Evolutionary conservation across 2,888 invertebrate species (phyloP).

Genomic region (Scaptodrosophila latifasciaeformis): DNA sequence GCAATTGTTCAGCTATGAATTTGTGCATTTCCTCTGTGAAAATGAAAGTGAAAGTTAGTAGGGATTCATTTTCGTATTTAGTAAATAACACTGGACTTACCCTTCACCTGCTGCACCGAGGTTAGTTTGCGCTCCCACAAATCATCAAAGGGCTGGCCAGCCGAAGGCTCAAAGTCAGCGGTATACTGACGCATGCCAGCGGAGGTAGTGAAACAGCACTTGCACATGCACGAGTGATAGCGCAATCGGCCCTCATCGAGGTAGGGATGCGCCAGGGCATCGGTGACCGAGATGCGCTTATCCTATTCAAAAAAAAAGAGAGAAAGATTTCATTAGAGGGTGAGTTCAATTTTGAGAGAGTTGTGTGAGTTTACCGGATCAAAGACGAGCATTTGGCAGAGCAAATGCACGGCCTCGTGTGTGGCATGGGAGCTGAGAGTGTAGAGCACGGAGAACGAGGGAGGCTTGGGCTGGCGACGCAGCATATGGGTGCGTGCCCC

Average conservation of each 20-base stretch:
- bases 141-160: constrained; percentile 94
- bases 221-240: constrained; percentile 99
- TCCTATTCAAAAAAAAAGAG: constrained; percentile 78
- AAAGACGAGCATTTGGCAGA: constrained; percentile 98
- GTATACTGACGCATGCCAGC: constrained; percentile 89
- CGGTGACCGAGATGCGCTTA: constrained; percentile 94
- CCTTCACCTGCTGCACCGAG: constrained; percentile 95
- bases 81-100: constrained; percentile 77
- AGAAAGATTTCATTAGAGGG: constrained; percentile 4
- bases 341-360: not conserved
- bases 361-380: constrained; percentile 84
- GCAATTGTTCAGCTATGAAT: constrained; percentile 97
- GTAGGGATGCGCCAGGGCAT: constrained; percentile 97
- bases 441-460: constrained; percentile 91
- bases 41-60: not conserved
- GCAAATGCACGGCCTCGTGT: constrained; percentile 97
- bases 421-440: constrained; percentile 94
- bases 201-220: constrained; percentile 92
- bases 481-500: constrained; percentile 95
- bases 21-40: constrained; percentile 97
- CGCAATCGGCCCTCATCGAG: constrained; percentile 97
- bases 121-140: constrained; percentile 97
- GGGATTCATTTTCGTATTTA: not conserved
- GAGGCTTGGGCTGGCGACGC: constrained; percentile 89
- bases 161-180: constrained; percentile 95